Conservation (phyloP, 2,113 vertebrate species). For the Acinonyx jubatus region DNA sequence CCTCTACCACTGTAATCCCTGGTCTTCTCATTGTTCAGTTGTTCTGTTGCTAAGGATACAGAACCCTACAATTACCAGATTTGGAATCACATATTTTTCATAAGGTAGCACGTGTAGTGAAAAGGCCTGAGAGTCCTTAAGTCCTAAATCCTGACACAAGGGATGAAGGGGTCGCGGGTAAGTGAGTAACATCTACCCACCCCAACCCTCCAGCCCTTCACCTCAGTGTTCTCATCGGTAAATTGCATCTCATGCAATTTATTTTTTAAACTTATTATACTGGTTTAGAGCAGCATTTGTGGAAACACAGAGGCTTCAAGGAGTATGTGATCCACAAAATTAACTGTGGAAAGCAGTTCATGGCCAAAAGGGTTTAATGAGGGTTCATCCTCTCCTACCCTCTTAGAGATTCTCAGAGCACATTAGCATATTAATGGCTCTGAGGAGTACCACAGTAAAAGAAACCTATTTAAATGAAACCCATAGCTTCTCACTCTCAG, state of each 20-base stretch:
- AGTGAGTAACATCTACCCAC: neutral
- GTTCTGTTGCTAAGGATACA: neutral
- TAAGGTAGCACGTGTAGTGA: neutral
- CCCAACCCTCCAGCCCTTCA: neutral
- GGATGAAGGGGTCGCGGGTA: neutral
- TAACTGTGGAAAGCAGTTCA: neutral
- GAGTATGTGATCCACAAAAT: neutral
- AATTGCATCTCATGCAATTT: too few relatives aligned
- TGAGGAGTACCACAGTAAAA: neutral
- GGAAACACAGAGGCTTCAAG: neutral
- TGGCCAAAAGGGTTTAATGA: neutral
- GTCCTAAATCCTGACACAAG: neutral
- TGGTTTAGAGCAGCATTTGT: neutral
- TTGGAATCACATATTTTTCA: neutral
- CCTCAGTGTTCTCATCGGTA: neutral
- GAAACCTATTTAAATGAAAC: neutral
- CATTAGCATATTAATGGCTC: neutral
- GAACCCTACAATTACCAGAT: neutral
- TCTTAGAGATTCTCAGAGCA: neutral
- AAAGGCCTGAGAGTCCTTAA: neutral
- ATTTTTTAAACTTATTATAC: too few relatives aligned
- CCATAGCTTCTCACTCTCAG: neutral
- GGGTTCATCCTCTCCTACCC: neutral
- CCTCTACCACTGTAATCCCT: neutral
- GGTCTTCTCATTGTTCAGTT: neutral